A percentile compares a stretch with the other conserved stretches of the same genome.
Conservation (phyloP, 2,888 invertebrate genomes). For the Cantharis rustica region DNA sequence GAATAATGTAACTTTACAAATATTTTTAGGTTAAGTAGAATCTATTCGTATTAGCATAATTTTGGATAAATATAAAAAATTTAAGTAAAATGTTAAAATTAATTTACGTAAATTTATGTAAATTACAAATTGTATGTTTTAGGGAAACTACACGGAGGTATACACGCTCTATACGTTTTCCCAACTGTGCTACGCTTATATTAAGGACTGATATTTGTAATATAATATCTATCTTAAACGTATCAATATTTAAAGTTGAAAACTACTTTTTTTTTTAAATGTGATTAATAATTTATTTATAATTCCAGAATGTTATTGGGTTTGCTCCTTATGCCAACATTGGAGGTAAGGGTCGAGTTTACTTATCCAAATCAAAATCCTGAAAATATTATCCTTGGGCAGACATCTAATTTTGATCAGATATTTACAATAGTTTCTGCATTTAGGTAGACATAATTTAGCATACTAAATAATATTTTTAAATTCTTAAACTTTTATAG, state of each 20-base stretch:
- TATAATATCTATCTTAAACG: background rate
- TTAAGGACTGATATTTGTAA: background rate
- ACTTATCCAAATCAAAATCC: no score
- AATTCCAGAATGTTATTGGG: background rate
- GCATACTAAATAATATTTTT: no score
- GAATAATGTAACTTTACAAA: background rate
- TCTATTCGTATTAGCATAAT: background rate
- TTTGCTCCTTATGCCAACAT: background rate
- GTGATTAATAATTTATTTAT: background rate
- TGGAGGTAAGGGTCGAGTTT: no score
- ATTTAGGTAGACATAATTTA: no score
- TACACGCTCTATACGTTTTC: background rate
- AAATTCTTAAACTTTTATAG: no score
- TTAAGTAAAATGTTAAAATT: background rate
- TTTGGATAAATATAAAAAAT: background rate
- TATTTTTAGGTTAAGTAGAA: background rate
- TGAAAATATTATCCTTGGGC: no score
- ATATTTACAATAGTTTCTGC: no score
- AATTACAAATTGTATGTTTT: background rate
- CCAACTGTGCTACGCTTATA: background rate
- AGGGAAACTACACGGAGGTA: background rate
- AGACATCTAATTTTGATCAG: no score
- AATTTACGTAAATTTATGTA: background rate
- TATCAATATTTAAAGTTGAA: background rate
- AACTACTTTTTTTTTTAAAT: background rate